Evolutionary conservation across 2,888 invertebrate genomes (phyloP).

Genomic region (Willowsia nigromaculata): DNA sequence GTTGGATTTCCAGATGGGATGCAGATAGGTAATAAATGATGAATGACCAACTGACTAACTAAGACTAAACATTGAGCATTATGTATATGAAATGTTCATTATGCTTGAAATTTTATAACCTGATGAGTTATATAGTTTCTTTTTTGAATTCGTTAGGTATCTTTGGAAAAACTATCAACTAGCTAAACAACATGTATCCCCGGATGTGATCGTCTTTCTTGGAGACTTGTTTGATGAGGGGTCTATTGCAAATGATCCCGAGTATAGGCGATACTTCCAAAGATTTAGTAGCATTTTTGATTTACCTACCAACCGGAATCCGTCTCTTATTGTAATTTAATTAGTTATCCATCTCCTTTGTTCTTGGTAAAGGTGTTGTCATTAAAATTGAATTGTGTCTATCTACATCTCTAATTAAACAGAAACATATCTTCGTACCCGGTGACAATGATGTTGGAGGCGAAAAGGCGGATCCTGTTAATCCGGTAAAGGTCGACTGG

Average conservation of each 20-base stretch:
- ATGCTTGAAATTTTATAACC: no score
- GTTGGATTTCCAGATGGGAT: slow-evolving; percentile 90
- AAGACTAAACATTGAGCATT: no score
- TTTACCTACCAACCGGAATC: slow-evolving; percentile 77
- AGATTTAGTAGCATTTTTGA: slow-evolving; percentile 87
- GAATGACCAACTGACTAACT: not conserved
- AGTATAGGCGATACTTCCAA: slow-evolving; percentile 88
- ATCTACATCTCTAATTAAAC: no score
- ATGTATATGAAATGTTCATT: no score
- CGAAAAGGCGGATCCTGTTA: slow-evolving; percentile 87
- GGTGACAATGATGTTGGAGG: slow-evolving; percentile 99
- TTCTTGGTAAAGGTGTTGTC: not conserved
- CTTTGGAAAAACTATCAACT: slow-evolving; percentile 86
- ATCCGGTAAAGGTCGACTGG: slow-evolving; percentile 85
- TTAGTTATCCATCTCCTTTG: no score
- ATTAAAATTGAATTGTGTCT: not conserved
- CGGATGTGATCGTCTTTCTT: slow-evolving; percentile 92
- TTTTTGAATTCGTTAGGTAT: no score
- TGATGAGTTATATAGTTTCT: no score
- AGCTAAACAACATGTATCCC: slow-evolving; percentile 87
- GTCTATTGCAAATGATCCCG: slow-evolving; percentile 86
- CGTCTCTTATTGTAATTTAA: slow-evolving; percentile 44
- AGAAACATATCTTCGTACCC: slow-evolving; percentile 87
- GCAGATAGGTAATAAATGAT: slow-evolving; percentile 89
- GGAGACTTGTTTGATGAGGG: slow-evolving; percentile 98